Conservation (phyloP, 2,113 vertebrate species). For the Xiphophorus couchianus region DNA sequence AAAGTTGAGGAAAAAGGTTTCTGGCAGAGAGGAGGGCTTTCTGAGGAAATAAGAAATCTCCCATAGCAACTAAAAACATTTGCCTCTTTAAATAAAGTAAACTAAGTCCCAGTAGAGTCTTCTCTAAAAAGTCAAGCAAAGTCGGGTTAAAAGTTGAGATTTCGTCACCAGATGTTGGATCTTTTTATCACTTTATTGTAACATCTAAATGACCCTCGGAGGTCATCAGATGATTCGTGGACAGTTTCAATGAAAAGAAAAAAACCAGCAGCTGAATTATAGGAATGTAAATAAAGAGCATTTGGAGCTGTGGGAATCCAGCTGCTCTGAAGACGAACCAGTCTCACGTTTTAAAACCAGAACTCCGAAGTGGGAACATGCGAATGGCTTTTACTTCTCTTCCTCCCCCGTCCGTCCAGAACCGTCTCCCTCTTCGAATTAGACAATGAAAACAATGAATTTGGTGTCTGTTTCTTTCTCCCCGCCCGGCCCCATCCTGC, state of each 20-base stretch:
- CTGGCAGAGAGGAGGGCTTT: too few relatives aligned
- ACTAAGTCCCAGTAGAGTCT: neutral
- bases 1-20: too few relatives aligned
- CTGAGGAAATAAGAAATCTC: neutral
- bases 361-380: constrained; percentile 46
- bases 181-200: neutral
- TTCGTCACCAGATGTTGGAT: neutral
- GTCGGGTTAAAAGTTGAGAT: neutral
- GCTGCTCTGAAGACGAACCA: constrained; percentile 29
- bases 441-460: constrained; percentile 80
- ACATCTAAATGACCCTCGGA: neutral
- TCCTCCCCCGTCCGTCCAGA: constrained; percentile 39
- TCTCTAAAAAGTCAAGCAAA: neutral
- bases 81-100: constrained; percentile 12
- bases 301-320: constrained; percentile 12
- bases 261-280: constrained; percentile 23
- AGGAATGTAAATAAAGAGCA: constrained; percentile 34
- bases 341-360: neutral
- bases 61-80: neutral
- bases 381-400: constrained; percentile 49
- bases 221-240: constrained; percentile 16
- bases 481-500: constrained; percentile 47
- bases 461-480: constrained; percentile 77
- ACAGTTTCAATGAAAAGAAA: constrained; percentile 37
- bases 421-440: constrained; percentile 64